phyloP scores from a whole-genome alignment of 2,113 vertebrate species.

The Stictonetta naevosa region DNA sequence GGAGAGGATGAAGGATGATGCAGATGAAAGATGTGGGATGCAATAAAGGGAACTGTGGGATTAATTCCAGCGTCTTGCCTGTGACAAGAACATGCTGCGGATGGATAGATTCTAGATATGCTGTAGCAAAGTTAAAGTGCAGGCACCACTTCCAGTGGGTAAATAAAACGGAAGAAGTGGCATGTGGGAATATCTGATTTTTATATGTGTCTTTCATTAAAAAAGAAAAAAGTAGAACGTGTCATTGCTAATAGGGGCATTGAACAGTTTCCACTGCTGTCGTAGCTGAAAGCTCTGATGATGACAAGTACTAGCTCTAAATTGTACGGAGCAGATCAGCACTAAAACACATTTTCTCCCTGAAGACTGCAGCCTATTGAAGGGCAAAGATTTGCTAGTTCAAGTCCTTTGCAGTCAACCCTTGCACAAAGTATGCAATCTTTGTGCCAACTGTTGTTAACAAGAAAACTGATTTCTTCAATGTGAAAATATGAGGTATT shows the following conservation, averaged over 20 bases:
- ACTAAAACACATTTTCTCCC: slow-evolving; percentile 13
- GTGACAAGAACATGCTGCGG: neutral
- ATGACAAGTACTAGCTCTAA: slow-evolving; percentile 1
- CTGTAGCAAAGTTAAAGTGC: neutral
- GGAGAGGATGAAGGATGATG: neutral
- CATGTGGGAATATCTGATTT: neutral
- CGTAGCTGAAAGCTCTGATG: slow-evolving; percentile 12
- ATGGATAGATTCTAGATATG: neutral
- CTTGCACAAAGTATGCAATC: neutral
- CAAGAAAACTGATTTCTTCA: neutral
- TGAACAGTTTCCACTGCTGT: neutral
- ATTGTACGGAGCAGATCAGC: neutral
- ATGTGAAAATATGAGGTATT: neutral
- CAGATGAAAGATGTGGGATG: neutral
- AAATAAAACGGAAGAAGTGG: neutral
- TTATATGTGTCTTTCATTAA: slow-evolving; percentile 12
- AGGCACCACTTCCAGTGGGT: neutral
- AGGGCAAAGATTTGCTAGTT: neutral
- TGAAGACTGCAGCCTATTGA: neutral
- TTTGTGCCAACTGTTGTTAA: neutral
- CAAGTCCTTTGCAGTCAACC: slow-evolving; percentile 23
- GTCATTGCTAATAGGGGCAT: neutral
- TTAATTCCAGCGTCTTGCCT: neutral
- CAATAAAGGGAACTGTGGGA: neutral
- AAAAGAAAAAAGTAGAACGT: neutral